These are phyloP conservation scores for Drosophila cyrtoloma DNA, from an alignment of 2,888 invertebrate species.

Conservation along the genomic window DNA sequence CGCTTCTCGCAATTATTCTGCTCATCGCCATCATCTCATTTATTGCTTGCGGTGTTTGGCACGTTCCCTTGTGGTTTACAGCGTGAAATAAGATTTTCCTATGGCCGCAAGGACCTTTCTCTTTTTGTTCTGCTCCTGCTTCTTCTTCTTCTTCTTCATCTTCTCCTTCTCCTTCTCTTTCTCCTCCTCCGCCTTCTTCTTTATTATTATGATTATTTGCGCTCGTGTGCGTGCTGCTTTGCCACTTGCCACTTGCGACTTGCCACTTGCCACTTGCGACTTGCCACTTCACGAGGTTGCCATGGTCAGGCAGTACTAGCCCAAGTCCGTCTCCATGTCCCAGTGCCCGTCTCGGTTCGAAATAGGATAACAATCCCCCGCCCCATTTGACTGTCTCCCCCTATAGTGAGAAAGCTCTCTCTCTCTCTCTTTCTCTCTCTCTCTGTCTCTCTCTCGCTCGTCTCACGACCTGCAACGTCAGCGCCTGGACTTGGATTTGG, in stretches of 20 bases:
- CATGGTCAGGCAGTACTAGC: slow-evolving; percentile 58
- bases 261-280: slow-evolving; percentile 19
- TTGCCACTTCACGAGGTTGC: slow-evolving; percentile 56
- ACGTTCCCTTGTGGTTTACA: slow-evolving; percentile 81
- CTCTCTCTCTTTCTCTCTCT: neutral
- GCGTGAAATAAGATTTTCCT: slow-evolving; percentile 81
- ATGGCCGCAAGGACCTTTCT: slow-evolving; percentile 35
- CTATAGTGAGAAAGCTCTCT: neutral
- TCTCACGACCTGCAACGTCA: slow-evolving; percentile 63
- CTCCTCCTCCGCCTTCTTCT: slow-evolving; percentile 12
- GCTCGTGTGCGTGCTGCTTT: slow-evolving; percentile 75
- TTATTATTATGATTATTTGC: slow-evolving; percentile 79
- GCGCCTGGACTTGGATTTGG: slow-evolving; percentile 42
- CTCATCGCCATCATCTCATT: slow-evolving; percentile 71
- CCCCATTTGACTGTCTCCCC: neutral
- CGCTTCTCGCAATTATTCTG: slow-evolving; percentile 68
- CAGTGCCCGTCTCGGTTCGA: slow-evolving; percentile 10
- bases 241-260: slow-evolving; percentile 11
- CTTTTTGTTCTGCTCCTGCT: neutral
- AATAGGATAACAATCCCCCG: slow-evolving; percentile 7
- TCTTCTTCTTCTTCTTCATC: neutral
- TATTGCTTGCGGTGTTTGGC: slow-evolving; percentile 80
- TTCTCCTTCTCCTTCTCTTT: neutral
- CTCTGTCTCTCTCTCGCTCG: neutral
- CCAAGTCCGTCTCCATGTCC: neutral